Percentiles rank a stretch among this genome's conserved stretches.
Conservation (phyloP, 2,113 vertebrate species). For the Heterochromis multidens region DNA sequence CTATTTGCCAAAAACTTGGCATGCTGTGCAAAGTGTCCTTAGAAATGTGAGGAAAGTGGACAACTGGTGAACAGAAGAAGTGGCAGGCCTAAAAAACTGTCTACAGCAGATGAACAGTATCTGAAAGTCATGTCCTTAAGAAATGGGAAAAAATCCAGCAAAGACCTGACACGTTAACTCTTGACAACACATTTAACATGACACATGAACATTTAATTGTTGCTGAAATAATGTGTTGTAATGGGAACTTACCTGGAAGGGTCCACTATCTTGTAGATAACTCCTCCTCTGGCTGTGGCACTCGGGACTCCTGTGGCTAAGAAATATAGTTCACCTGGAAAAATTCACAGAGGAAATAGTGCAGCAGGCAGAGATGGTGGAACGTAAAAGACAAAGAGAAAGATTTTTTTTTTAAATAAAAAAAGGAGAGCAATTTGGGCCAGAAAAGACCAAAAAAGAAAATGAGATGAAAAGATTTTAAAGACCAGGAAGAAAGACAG, state of each 20-base stretch:
- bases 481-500: not conserved
- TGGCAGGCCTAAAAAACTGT: too few species aligned
- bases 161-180: too few species aligned
- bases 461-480: not conserved
- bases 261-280: conserved; percentile 81
- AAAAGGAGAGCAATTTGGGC: not conserved
- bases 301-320: conserved; percentile 76
- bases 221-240: not conserved
- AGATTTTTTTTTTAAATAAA: not conserved
- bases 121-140: too few species aligned
- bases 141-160: too few species aligned
- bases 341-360: not conserved
- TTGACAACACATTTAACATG: not conserved
- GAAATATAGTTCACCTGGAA: conserved; percentile 80
- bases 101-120: too few species aligned
- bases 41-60: too few species aligned
- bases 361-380: not conserved
- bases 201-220: not conserved
- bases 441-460: not conserved
- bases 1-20: too few species aligned
- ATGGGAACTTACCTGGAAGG: conserved; percentile 73
- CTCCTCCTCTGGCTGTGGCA: conserved; percentile 69
- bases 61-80: too few species aligned
- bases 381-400: not conserved
- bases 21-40: too few species aligned